These are phyloP conservation scores for Apodemus agrarius DNA, from an alignment of 2,797 vertebrate species.

Conservation along the genomic window DNA sequence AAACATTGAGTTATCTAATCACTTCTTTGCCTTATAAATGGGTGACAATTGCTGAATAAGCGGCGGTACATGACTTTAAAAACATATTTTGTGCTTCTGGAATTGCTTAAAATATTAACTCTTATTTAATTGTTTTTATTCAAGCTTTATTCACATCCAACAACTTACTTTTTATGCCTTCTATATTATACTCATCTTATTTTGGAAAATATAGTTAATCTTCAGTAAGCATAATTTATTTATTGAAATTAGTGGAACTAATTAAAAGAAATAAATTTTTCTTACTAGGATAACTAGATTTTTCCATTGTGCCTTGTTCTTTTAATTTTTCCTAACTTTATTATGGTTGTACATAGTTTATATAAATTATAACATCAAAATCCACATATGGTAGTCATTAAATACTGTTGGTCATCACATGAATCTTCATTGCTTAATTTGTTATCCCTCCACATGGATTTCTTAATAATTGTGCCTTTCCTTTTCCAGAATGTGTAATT, in stretches of 20 bases:
- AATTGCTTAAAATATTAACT: slow-evolving; percentile 33
- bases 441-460: not conserved
- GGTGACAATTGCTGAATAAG: slow-evolving; percentile 53
- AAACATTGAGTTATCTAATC: slow-evolving; percentile 70
- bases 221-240: not conserved
- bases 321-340: not conserved
- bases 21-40: slow-evolving; percentile 59
- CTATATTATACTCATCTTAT: not conserved
- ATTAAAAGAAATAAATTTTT: not conserved
- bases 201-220: not conserved
- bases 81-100: slow-evolving; percentile 50
- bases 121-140: not conserved
- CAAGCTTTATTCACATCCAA: not conserved
- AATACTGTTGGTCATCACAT: not conserved
- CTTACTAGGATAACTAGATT: not conserved
- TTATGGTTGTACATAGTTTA: not conserved
- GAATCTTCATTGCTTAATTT: not conserved
- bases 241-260: not conserved
- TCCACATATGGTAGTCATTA: not conserved
- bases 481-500: not conserved
- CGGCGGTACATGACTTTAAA: slow-evolving; percentile 20
- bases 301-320: not conserved
- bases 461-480: not conserved
- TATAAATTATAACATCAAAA: not conserved
- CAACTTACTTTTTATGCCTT: not conserved